phyloP scores from a whole-genome alignment of 2,113 vertebrate species.

The Lethenteron reissneri region DNA sequence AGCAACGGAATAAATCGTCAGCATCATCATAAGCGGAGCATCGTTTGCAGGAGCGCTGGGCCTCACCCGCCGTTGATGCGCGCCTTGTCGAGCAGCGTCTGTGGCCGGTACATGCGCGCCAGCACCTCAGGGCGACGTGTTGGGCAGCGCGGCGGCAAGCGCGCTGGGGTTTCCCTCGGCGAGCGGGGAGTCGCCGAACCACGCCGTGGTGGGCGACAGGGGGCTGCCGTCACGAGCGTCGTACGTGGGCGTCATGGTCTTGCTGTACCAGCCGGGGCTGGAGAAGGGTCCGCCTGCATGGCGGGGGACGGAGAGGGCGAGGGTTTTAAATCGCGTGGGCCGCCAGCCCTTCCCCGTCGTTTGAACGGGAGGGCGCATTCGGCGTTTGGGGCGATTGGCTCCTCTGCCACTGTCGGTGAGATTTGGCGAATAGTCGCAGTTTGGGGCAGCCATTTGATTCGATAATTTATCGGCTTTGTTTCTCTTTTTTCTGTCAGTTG shows the following conservation, averaged over 20 bases:
- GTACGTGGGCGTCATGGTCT: conserved; percentile 97
- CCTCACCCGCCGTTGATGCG: conserved; percentile 97
- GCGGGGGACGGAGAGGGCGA: too few species aligned
- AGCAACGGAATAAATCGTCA: too few species aligned
- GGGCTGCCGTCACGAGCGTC: conserved; percentile 89
- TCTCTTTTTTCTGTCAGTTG: too few species aligned
- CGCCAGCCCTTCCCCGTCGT: too few species aligned
- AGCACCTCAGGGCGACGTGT: conserved; percentile 79
- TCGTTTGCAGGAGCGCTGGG: neutral
- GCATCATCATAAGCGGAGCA: too few species aligned
- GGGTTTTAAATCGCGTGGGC: too few species aligned
- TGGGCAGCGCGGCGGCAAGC: conserved; percentile 81
- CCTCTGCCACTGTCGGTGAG: too few species aligned
- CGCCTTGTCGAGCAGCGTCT: conserved; percentile 86
- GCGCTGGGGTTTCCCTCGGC: conserved; percentile 94
- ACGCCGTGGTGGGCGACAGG: conserved; percentile 78
- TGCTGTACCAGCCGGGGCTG: conserved; percentile 90
- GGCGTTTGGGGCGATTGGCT: too few species aligned
- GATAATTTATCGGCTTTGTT: too few species aligned
- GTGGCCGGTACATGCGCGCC: conserved; percentile 86
- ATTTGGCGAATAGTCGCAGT: too few species aligned
- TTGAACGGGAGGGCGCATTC: too few species aligned
- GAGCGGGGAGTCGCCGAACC: conserved; percentile 91
- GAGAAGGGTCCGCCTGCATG: conserved; percentile 80
- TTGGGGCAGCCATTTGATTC: too few species aligned